phyloP scores from a whole-genome alignment of 2,888 invertebrate genomes.

The Electrophaes corylata region DNA sequence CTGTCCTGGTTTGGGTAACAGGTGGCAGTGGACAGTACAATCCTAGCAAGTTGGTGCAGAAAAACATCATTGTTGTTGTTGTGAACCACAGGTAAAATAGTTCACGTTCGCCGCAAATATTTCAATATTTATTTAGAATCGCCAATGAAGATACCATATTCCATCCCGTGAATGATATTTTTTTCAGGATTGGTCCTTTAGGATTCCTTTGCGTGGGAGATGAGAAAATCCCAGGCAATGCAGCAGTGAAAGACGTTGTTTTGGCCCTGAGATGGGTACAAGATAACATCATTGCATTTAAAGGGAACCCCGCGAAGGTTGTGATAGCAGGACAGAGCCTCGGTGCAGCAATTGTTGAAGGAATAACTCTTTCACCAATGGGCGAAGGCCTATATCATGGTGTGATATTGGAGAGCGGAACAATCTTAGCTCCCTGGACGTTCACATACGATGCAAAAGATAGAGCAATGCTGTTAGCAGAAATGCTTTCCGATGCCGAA shows the following conservation, averaged over 20 bases:
- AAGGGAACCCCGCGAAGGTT: conserved; percentile 67
- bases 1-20: conserved; percentile 71
- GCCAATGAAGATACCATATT: too few species aligned
- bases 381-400: conserved; percentile 65
- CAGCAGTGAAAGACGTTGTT: conserved; percentile 69
- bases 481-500: conserved; percentile 41
- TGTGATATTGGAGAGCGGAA: conserved; percentile 72
- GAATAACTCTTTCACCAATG: conserved; percentile 59
- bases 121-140: too few species aligned
- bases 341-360: conserved; percentile 72
- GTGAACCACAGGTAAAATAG: conserved; percentile 65
- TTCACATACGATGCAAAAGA: conserved; percentile 69
- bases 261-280: conserved; percentile 70
- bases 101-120: background rate
- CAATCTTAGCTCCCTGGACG: conserved; percentile 67
- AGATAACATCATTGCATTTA: conserved; percentile 74
- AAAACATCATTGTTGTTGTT: conserved; percentile 63
- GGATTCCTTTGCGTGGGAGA: conserved; percentile 69
- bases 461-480: conserved; percentile 52
- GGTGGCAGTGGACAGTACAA: conserved; percentile 58
- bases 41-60: conserved; percentile 59
- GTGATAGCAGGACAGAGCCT: conserved; percentile 70
- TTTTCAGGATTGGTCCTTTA: conserved; percentile 62
- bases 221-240: conserved; percentile 70
- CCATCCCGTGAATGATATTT: background rate